Conservation (phyloP, 1,140 invertebrate genomes). For the Sitobion miscanthi region DNA sequence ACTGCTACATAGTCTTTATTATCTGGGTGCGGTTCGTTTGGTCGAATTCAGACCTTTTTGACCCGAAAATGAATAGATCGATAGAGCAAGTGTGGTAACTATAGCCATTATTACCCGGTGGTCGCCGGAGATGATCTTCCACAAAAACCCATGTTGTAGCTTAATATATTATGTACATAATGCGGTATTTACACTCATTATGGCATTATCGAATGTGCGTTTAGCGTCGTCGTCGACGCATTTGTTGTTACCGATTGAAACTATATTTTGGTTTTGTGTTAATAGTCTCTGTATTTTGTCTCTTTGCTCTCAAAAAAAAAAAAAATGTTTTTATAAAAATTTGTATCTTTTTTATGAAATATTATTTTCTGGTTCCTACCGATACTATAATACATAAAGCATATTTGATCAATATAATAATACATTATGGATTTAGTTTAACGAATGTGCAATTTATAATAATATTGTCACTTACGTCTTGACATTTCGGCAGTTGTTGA, state of each 20-base stretch:
- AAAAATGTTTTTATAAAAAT: not conserved
- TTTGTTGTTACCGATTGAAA: not conserved
- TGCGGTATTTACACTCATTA: not conserved
- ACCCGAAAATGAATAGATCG: not conserved
- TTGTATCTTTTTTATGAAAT: not conserved
- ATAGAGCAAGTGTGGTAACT: not conserved
- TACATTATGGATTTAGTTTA: not conserved
- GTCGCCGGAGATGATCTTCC: not conserved
- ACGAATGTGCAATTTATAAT: too few species aligned
- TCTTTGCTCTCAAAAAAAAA: not conserved
- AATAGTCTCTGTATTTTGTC: not conserved
- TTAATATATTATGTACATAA: not conserved
- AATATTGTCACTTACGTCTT: not conserved
- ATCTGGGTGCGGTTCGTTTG: not conserved
- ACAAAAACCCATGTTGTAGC: not conserved
- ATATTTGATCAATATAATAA: not conserved
- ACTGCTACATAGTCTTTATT: not conserved
- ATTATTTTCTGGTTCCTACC: not conserved
- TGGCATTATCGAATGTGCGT: not conserved
- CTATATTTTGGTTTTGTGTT: not conserved
- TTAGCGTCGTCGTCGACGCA: not conserved
- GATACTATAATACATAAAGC: not conserved
- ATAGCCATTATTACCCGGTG: not conserved
- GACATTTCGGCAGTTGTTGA: not conserved
- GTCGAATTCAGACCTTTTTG: not conserved